Evolutionary conservation across 23 tunicate genomes (phyloP), one percentile per base, ranked within the genome.

Genomic region (Clavelina lepadiformis): DNA sequence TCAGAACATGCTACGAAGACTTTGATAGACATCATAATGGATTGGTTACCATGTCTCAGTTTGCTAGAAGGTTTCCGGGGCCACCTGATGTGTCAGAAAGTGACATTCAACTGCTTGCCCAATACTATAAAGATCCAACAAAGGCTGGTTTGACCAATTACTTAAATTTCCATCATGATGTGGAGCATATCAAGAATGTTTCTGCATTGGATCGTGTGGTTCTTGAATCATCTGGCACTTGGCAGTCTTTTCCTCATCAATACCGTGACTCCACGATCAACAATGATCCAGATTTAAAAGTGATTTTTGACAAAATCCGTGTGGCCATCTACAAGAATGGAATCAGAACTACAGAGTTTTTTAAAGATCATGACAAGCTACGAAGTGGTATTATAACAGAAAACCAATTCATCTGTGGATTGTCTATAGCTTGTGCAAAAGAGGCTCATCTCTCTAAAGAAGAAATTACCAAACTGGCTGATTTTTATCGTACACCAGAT

Each of bases 21-120:
- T 89, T 89, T 61, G 97, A 89, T 37, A 68, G 63, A 53, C 89
- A 77, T 33, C 84, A 89, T 57, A 81, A 81, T 70, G 97, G 97
- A 11, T 46, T 89, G 49, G 83, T 89, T 20, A 89, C 97, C 7
- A 49, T 31, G 28, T 69, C 89, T 3, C 89, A 81, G 55, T 89
- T 89, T 70, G 88, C 76, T 24, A 41, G 97, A 25, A 59, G 51
- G 0, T 89, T 89, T 62, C 97, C 97, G 46, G 97, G 89, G 13
- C 97, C 97, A 8, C 71, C 79, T 3, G 97, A 81, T 36, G 83
- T 81, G 2, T 29, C 70, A 24, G 79, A 75, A 34, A 70, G 64
- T 35, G 97, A 89, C 26, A 75, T 89, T 0, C 58, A 37, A 45
- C 50, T 89, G 57, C 69, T 89, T 2, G 83, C 97, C 19, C 57